These are phyloP conservation scores for Apodemus sylvaticus DNA, from an alignment of 2,113 vertebrate genomes.

Conservation along the genomic window DNA sequence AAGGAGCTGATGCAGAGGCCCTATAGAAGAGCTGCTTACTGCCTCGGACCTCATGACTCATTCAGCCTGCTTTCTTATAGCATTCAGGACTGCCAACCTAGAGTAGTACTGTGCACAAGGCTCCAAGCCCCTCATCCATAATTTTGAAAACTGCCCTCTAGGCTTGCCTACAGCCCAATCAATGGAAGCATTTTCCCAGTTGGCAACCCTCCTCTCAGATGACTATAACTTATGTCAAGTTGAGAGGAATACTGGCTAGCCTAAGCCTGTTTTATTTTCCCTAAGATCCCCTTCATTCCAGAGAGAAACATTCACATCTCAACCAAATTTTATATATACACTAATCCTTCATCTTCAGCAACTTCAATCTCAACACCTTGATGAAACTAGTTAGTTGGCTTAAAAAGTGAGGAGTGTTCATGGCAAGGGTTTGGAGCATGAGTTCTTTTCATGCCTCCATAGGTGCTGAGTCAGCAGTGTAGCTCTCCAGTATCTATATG, in stretches of 20 bases:
- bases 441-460: neutral
- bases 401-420: no score
- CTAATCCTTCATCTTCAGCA: neutral
- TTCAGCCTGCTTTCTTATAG: neutral
- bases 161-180: neutral
- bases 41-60: neutral
- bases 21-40: neutral
- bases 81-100: neutral
- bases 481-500: neutral
- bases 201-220: neutral
- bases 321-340: neutral
- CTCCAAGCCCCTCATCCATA: neutral
- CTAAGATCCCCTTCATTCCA: neutral
- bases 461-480: neutral
- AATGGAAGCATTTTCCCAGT: neutral
- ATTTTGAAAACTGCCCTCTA: neutral
- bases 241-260: neutral
- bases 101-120: neutral
- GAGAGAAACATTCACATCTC: neutral
- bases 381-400: neutral
- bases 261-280: neutral
- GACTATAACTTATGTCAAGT: neutral
- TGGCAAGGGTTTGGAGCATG: neutral
- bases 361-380: neutral
- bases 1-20: neutral